Evolutionary conservation across 2,888 invertebrate genomes (phyloP).

Genomic region (Poecilus cupreus): DNA sequence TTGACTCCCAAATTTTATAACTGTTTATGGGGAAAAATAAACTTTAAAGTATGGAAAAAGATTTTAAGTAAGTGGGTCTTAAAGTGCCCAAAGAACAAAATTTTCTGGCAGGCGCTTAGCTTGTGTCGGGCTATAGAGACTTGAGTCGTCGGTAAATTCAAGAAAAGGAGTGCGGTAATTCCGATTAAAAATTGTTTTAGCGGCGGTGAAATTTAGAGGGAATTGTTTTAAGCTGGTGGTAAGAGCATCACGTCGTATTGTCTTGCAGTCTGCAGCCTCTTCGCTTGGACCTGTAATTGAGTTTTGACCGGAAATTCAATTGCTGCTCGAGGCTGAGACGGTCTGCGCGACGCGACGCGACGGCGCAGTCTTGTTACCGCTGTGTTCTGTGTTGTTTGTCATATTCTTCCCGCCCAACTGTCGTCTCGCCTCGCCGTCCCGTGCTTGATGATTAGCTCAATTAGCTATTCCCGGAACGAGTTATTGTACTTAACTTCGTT

Average conservation of each 20-base stretch:
- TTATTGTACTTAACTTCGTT: constrained; percentile 14
- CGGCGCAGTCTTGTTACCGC: neutral
- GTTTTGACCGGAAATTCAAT: constrained; percentile 57
- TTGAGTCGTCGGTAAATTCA: no score
- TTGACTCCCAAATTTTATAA: no score
- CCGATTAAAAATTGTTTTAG: neutral
- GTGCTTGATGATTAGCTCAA: constrained; percentile 2
- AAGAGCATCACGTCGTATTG: neutral
- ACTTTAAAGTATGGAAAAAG: no score
- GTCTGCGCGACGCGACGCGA: neutral
- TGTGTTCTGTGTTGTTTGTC: no score
- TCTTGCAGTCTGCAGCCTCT: neutral
- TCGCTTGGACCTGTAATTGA: constrained; percentile 43
- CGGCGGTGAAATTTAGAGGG: neutral
- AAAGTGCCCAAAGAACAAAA: no score
- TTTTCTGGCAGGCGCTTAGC: no score
- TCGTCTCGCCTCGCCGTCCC: no score
- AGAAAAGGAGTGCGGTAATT: neutral
- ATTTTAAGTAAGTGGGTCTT: no score
- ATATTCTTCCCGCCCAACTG: neutral
- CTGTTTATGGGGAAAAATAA: no score
- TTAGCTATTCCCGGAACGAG: constrained; percentile 25
- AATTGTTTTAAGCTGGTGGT: neutral
- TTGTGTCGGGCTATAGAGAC: no score
- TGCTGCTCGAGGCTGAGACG: constrained; percentile 32